phyloP scores from a whole-genome alignment of 2,797 vertebrate genomes.

The Poecilia gillii region DNA sequence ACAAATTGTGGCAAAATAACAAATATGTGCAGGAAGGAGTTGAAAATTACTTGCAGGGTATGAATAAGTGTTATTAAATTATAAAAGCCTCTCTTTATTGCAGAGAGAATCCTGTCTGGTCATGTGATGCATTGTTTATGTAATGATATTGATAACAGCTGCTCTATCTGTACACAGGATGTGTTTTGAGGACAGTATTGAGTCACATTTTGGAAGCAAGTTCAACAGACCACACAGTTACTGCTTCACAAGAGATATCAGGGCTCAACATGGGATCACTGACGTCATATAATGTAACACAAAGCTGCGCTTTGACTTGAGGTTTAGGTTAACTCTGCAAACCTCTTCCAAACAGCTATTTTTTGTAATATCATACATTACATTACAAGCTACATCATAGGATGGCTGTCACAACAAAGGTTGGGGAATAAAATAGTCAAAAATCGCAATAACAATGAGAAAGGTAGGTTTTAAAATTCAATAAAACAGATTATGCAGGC shows the following conservation, averaged over 20 bases:
- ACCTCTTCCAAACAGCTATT: background rate
- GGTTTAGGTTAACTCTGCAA: background rate
- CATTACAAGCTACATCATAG: background rate
- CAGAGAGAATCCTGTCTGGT: background rate
- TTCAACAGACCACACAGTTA: background rate
- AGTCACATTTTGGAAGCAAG: slow-evolving; percentile 9
- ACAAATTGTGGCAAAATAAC: background rate
- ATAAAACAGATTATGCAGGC: background rate
- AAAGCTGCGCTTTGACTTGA: background rate
- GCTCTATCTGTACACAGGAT: background rate
- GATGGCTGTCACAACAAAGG: background rate
- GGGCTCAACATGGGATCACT: background rate
- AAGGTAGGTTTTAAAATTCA: background rate
- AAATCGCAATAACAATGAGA: background rate
- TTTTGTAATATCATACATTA: background rate
- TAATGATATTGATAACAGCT: slow-evolving; percentile 6
- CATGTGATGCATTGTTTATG: slow-evolving; percentile 8
- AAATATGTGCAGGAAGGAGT: too few species aligned
- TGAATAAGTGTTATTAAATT: background rate
- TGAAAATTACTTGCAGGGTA: too few species aligned
- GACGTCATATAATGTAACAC: background rate
- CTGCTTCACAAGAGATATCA: background rate
- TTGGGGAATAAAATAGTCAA: background rate
- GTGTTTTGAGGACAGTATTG: slow-evolving; percentile 14
- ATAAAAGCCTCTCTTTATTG: background rate